Conservation (phyloP, 2,888 invertebrate species). For the Lithophane semibrunnea region DNA sequence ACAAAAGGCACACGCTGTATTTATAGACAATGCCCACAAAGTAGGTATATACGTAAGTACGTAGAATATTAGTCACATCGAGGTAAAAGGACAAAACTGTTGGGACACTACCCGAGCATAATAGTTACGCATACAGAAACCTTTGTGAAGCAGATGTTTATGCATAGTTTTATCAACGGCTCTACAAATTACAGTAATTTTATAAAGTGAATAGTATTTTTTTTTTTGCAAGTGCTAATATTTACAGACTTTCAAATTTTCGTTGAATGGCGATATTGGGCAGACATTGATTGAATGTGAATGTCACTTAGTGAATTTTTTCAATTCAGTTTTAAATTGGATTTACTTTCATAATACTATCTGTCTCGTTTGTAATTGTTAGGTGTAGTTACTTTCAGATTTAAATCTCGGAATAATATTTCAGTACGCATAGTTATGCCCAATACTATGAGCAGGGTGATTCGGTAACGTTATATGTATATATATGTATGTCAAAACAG, state of each 20-base stretch:
- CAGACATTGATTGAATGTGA: conserved; percentile 33
- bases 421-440: conserved; percentile 16
- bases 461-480: not conserved
- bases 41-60: conserved; percentile 50
- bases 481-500: not conserved
- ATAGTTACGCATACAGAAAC: conserved; percentile 59
- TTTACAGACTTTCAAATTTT: conserved; percentile 35
- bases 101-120: conserved; percentile 45
- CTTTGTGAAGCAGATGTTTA: conserved; percentile 67
- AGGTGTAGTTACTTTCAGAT: conserved; percentile 51
- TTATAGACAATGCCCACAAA: conserved; percentile 70
- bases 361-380: not conserved
- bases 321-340: conserved; percentile 38
- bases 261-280: conserved; percentile 19
- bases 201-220: conserved; percentile 42
- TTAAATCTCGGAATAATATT: conserved; percentile 27
- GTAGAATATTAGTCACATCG: conserved; percentile 64
- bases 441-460: conserved; percentile 4
- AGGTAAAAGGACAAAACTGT: conserved; percentile 66
- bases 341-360: conserved; percentile 48
- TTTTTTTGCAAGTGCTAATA: conserved; percentile 30
- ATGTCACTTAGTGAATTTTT: conserved; percentile 30
- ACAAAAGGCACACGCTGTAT: conserved; percentile 71
- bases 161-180: conserved; percentile 55
- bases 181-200: conserved; percentile 39